phyloP scores from a whole-genome alignment of 2,888 invertebrate species.

The Sympetrum striolatum region DNA sequence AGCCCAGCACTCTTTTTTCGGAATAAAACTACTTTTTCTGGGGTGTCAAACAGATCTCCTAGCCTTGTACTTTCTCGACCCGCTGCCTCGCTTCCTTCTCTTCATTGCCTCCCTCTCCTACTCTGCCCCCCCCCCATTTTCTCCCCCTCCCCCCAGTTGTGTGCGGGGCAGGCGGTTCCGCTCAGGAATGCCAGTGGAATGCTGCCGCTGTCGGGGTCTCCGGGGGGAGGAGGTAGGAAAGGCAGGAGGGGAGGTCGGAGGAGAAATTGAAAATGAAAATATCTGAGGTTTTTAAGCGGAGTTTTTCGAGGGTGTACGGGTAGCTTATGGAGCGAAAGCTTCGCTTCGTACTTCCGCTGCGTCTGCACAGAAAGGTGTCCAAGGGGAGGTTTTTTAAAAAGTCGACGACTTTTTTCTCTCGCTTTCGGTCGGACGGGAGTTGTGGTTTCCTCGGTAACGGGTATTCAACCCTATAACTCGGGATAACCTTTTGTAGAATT shows the following conservation, averaged over 20 bases:
- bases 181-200: conserved; percentile 43
- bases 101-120: conserved; percentile 21
- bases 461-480: too few relatives aligned
- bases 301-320: background rate
- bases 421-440: background rate
- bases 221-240: background rate
- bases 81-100: background rate
- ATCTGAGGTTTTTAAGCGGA: background rate
- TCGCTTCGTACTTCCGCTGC: background rate
- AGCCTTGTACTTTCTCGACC: conserved; percentile 1
- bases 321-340: background rate
- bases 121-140: background rate
- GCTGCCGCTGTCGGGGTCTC: conserved; percentile 43
- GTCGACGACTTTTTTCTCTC: background rate
- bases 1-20: background rate
- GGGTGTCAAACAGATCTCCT: background rate
- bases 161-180: conserved; percentile 43
- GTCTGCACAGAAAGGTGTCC: background rate
- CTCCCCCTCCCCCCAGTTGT: background rate
- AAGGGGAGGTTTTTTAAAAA: too few relatives aligned
- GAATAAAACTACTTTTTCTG: background rate
- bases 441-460: background rate
- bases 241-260: background rate
- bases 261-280: conserved; percentile 43
- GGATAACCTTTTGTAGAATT: too few relatives aligned